Evolutionary conservation across 2,888 invertebrate species (phyloP).

Genomic region (Fragum whitleyi): DNA sequence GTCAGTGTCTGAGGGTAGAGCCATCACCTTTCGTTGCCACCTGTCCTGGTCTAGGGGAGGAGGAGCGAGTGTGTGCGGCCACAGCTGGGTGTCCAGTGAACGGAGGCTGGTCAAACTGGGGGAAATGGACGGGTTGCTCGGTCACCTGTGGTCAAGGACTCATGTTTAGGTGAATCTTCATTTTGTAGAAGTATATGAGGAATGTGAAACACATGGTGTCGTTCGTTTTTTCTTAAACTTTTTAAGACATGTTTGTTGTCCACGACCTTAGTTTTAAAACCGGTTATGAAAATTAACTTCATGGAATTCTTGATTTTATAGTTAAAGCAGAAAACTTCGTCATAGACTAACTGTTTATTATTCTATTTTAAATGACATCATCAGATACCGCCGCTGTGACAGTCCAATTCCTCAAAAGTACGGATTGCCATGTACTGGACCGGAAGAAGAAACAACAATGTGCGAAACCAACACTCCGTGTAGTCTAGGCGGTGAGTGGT

Average conservation of each 20-base stretch:
- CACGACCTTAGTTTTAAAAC: too few relatives aligned
- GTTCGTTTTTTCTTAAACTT: too few relatives aligned
- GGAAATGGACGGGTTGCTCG: constrained; percentile 25
- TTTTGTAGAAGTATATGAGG: too few relatives aligned
- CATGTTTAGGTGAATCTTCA: neutral
- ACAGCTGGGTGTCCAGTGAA: constrained; percentile 32
- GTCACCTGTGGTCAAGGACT: constrained; percentile 39
- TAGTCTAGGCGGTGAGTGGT: constrained; percentile 31
- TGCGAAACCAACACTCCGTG: constrained; percentile 14
- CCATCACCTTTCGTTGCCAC: neutral
- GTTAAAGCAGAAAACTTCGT: too few relatives aligned
- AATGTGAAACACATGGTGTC: too few relatives aligned
- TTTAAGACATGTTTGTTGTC: too few relatives aligned
- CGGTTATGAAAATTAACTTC: too few relatives aligned
- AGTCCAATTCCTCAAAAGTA: constrained; percentile 45
- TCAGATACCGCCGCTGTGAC: constrained; percentile 46
- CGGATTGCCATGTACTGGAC: constrained; percentile 40
- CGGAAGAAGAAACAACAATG: neutral
- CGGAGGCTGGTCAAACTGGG: constrained; percentile 50
- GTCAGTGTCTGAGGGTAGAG: neutral
- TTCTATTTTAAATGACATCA: too few relatives aligned
- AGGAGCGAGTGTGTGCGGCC: constrained; percentile 34
- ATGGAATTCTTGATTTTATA: too few relatives aligned
- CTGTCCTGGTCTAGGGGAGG: constrained; percentile 34
- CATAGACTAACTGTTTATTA: too few relatives aligned